These are phyloP conservation scores for Parus major DNA, from an alignment of 2,113 vertebrate species.

Conservation along the genomic window DNA sequence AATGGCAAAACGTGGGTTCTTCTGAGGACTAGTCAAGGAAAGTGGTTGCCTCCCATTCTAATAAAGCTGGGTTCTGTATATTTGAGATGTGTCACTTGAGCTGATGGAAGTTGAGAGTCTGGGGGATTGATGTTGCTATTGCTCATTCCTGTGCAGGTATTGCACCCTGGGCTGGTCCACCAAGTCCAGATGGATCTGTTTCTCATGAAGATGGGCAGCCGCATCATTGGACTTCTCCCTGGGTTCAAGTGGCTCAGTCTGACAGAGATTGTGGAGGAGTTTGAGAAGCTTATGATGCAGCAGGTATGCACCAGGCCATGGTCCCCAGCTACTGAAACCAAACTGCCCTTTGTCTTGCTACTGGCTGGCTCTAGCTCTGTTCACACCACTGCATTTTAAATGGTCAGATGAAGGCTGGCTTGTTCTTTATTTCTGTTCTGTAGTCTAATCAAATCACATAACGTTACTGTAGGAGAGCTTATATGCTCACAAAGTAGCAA, in stretches of 20 bases:
- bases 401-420: not conserved
- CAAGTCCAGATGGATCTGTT: slow-evolving; percentile 89
- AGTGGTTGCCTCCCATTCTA: not conserved
- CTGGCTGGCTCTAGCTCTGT: not conserved
- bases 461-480: not conserved
- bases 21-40: not conserved
- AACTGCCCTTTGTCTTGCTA: not conserved
- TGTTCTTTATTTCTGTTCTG: not conserved
- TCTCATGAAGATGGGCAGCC: slow-evolving; percentile 88
- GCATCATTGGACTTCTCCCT: slow-evolving; percentile 84
- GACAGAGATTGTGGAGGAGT: slow-evolving; percentile 89
- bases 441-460: not conserved
- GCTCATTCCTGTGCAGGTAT: slow-evolving; percentile 75
- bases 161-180: slow-evolving; percentile 88
- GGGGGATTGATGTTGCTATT: not conserved
- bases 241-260: slow-evolving; percentile 95
- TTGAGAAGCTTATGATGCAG: slow-evolving; percentile 95
- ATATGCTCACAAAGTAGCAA: not conserved
- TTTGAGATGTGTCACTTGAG: not conserved
- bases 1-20: not conserved
- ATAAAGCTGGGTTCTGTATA: not conserved
- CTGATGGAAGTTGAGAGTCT: not conserved
- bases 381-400: not conserved
- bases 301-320: slow-evolving; percentile 76
- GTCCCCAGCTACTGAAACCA: not conserved